Evolutionary conservation across 2,113 vertebrate genomes (phyloP), one percentile per base, ranked within the genome.

Genomic region (Malurus elegans): DNA sequence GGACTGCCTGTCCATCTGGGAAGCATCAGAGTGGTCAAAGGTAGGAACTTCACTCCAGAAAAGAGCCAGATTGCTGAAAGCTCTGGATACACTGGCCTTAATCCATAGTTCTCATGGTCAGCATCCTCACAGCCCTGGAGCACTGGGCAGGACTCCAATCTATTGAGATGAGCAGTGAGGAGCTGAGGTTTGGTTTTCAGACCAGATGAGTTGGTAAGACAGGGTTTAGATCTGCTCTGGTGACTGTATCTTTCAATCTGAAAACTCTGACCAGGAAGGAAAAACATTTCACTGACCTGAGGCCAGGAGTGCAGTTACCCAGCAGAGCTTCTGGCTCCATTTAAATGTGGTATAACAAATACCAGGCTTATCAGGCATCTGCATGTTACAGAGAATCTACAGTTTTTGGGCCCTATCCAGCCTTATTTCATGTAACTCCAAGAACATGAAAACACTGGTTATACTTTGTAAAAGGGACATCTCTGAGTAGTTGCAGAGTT

Each of bases 1-100:
- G 36, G 98, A 98, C 93, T 99, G 99, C 92, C 98, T 99, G 66
- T 98, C 98, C 14, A 97, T 98, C 88, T 99, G 99, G 99, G 99
- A 99, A 88, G 99, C 99, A 1, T 99, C 99, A 1, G 99, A 99
- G 96, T 99, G 99, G 99, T 99, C 99, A 76, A 98, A 98, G 99
- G 99, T 99, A 94, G 50, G 97, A 94, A 9, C 24, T 25, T 14
- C 51, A 29, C n/a, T 42, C 20, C 9, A 75, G 51, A 66, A 53
- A 58, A 67, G 28, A 93, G 51, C 28, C 47, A 76, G 36, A n/a
- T 26, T 67, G 44, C 40, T 7, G 28, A 16, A 32, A 58, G 54
- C n/a, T 79, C 79, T 7, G 3, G 15, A 8, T 64, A 12, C 10
- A 1, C 56, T 69, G n/a, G 26, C 42, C 47, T n/a, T 26, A 16